These are phyloP conservation scores for Drosophila subobscura DNA, from an alignment of 1,140 invertebrate species.

Conservation along the genomic window DNA sequence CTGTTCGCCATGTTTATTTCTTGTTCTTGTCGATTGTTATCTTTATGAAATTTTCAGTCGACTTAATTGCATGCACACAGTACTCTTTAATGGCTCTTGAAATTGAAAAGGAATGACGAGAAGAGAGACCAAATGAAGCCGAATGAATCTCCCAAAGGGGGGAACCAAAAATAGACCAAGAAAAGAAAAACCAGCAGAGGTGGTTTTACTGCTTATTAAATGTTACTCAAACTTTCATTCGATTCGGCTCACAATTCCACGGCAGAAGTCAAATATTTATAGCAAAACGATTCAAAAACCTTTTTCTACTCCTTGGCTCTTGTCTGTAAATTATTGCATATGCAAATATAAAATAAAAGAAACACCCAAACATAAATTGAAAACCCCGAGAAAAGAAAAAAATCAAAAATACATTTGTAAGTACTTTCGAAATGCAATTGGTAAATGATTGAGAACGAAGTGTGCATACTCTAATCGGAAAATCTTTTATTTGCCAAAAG, in stretches of 20 bases:
- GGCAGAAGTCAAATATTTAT: slow-evolving; percentile 34
- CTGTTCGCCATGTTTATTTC: slow-evolving; percentile 71
- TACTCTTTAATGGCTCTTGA: slow-evolving; percentile 78
- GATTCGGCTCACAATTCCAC: slow-evolving; percentile 13
- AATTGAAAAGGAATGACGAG: slow-evolving; percentile 53
- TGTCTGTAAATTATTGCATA: slow-evolving; percentile 64
- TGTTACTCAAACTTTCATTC: slow-evolving; percentile 25
- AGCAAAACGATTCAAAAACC: slow-evolving; percentile 27
- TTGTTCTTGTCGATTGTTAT: slow-evolving; percentile 81
- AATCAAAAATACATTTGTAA: slow-evolving; percentile 4
- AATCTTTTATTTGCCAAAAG: too few species aligned
- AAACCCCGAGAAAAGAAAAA: slow-evolving; percentile 5
- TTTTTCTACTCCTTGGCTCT: slow-evolving; percentile 13
- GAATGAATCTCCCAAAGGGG: slow-evolving; percentile 27
- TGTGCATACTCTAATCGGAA: not conserved
- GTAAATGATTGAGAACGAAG: not conserved
- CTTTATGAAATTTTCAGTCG: slow-evolving; percentile 81
- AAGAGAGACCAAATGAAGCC: not conserved
- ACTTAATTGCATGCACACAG: slow-evolving; percentile 77
- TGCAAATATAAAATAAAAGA: slow-evolving; percentile 57
- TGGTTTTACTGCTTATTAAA: slow-evolving; percentile 75
- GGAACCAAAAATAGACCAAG: slow-evolving; percentile 27
- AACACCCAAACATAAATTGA: slow-evolving; percentile 51
- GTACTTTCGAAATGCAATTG: not conserved
- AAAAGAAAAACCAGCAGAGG: slow-evolving; percentile 39